A percentile compares a stretch with the other conserved stretches of the same genome.
These are phyloP conservation scores for Tuberolachnus salignus DNA, from an alignment of 2,888 invertebrate genomes.

Conservation along the genomic window DNA sequence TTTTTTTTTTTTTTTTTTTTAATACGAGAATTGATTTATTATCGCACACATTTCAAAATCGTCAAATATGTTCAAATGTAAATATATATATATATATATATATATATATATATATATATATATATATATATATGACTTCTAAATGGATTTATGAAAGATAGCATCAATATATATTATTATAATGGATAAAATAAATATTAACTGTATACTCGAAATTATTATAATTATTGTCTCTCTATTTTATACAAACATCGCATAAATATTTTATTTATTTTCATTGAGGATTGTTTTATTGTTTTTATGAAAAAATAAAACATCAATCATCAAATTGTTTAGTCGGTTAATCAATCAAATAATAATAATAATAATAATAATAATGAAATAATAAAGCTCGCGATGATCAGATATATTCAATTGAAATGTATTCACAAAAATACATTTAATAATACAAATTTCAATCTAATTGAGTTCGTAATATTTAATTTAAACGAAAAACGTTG, in stretches of 20 bases:
- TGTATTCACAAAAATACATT: neutral
- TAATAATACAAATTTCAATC: neutral
- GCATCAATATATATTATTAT: slow-evolving; percentile 6
- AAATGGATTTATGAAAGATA: slow-evolving; percentile 21
- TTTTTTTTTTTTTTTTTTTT: neutral
- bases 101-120: no score
- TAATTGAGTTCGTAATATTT: neutral
- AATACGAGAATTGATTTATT: slow-evolving; percentile 23
- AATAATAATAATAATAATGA: neutral
- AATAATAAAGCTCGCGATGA: no score
- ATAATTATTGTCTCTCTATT: slow-evolving; percentile 3
- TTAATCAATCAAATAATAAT: slow-evolving; percentile 18
- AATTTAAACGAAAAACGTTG: no score
- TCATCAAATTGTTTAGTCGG: slow-evolving; percentile 22
- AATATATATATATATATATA: no score
- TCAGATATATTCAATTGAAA: neutral
- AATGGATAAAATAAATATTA: slow-evolving; percentile 35
- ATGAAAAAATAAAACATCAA: slow-evolving; percentile 30
- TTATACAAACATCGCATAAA: neutral
- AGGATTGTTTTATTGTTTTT: slow-evolving; percentile 1
- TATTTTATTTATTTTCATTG: neutral
- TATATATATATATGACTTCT: slow-evolving; percentile 13
- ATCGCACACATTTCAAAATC: neutral
- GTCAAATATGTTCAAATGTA: slow-evolving; percentile 14
- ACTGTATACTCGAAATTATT: slow-evolving; percentile 20